Base-by-base conservation (phyloP, 2,113 vertebrate genomes). In the Leiothrix lutea region DNA sequence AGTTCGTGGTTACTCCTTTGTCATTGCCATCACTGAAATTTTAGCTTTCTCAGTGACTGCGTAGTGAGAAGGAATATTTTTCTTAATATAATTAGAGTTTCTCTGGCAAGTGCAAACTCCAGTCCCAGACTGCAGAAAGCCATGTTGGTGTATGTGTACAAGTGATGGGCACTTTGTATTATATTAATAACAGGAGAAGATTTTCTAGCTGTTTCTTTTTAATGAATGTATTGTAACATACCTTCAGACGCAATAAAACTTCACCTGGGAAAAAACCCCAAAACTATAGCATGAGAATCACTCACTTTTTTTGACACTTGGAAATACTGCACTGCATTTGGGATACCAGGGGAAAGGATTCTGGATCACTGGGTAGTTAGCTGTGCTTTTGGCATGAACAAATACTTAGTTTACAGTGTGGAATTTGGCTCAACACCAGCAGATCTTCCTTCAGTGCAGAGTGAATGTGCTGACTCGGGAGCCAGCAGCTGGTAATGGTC, bases 241-340 rank as follows among this genome's bases (percentile, higher is more conserved):
- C 28, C 45, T n/a, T 42, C 48, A 70, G 35, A 82, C 90, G 23
- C 64, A 95, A 94, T 96, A 94, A 94, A 93, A 87, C 31, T 61
- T 91, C 8, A 89, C 22, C 45, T 69, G 51, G 54, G 48, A 38
- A 36, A 48, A 48, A 48, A n/a, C n/a, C n/a, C n/a, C n/a, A 5
- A 2, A 64, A 28, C 5, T 3, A 1, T 22, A 24, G 36, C 40
- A 23, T 31, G 42, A 51, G 9, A 5, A 51, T 42, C 10, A 23
- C 28, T 95, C 6, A 11, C 47, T 88, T 72, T 79, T 64, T 31
- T 62, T 88, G 45, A 48, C 20, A 26, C 18, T 71, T 88, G 51
- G 47, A 88, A 93, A 47, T 60, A 48, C 36, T 57, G 65, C 23
- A 26, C 35, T 69, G 45, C 11, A 22, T 69, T 77, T 87, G 56